phyloP scores from a whole-genome alignment of 2,888 invertebrate genomes.

The Hirtodrosophila alboralis region DNA sequence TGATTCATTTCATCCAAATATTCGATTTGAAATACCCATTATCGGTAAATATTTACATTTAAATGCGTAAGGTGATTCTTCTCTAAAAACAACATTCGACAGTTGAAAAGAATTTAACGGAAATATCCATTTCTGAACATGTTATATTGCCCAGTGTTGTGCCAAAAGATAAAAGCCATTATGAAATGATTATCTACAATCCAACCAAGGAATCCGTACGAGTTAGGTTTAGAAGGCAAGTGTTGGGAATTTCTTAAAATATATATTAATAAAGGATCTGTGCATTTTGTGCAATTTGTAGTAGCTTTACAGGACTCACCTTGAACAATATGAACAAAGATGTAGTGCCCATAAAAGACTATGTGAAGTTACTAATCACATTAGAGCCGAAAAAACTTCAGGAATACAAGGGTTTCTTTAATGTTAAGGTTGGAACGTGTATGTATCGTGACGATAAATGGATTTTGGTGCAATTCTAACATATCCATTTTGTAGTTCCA shows the following conservation, averaged over 20 bases:
- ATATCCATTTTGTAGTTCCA: slow-evolving; percentile 30
- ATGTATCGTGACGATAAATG: slow-evolving; percentile 4
- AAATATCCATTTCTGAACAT: slow-evolving; percentile 24
- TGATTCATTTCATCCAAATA: slow-evolving; percentile 73
- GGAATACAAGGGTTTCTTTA: slow-evolving; percentile 56
- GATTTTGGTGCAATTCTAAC: not conserved
- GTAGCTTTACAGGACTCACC: slow-evolving; percentile 44
- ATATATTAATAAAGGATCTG: not conserved
- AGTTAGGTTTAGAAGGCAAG: slow-evolving; percentile 45
- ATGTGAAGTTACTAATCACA: slow-evolving; percentile 51
- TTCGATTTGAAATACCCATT: slow-evolving; percentile 77
- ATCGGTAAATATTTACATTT: slow-evolving; percentile 53
- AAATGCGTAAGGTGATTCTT: not conserved
- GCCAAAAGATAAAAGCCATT: slow-evolving; percentile 51
- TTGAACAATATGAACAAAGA: slow-evolving; percentile 23
- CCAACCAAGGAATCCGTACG: slow-evolving; percentile 36
- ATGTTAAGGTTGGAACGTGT: slow-evolving; percentile 64
- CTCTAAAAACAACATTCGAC: not conserved
- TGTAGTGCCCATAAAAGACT: slow-evolving; percentile 31
- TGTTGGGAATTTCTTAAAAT: not conserved
- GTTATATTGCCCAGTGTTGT: slow-evolving; percentile 54
- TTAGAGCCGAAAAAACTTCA: slow-evolving; percentile 48
- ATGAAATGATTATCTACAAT: slow-evolving; percentile 73
- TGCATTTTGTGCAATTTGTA: slow-evolving; percentile 13
- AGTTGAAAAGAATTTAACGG: slow-evolving; percentile 33